Conservation (phyloP, 2,888 invertebrate species). For the Meteorus colon region DNA sequence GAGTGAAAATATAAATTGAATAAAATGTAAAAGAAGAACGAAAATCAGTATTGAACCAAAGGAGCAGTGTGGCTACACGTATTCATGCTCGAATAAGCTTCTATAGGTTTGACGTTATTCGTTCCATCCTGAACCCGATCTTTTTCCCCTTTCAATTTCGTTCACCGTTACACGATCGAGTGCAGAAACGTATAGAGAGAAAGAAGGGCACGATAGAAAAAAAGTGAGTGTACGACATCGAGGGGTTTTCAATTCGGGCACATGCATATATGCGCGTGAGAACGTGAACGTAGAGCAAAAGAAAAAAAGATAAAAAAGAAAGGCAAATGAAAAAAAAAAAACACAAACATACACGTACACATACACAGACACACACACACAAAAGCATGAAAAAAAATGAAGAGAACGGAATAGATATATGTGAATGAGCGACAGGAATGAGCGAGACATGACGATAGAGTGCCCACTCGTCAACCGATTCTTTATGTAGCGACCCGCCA, state of each 20-base stretch:
- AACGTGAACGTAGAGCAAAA: not conserved
- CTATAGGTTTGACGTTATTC: slow-evolving; percentile 42
- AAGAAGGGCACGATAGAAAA: not conserved
- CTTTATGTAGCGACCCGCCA: slow-evolving; percentile 32
- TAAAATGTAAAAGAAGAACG: slow-evolving; percentile 7
- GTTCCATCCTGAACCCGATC: slow-evolving; percentile 29
- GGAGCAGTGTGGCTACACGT: slow-evolving; percentile 12
- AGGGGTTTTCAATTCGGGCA: slow-evolving; percentile 41
- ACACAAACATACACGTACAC: too few species aligned
- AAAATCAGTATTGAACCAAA: slow-evolving; percentile 24
- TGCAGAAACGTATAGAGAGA: slow-evolving; percentile 1
- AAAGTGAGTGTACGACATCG: slow-evolving; percentile 20
- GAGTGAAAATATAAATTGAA: not conserved
- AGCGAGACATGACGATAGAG: not conserved
- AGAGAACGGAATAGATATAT: not conserved
- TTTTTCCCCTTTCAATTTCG: slow-evolving; percentile 38
- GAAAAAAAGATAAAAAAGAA: not conserved
- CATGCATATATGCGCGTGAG: slow-evolving; percentile 23
- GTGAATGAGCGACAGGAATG: not conserved
- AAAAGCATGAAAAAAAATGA: not conserved
- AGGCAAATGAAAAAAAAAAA: not conserved
- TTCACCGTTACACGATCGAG: slow-evolving; percentile 20
- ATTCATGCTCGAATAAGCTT: slow-evolving; percentile 41
- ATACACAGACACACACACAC: not conserved
- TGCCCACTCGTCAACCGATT: slow-evolving; percentile 43